Percentiles rank a stretch among this genome's conserved stretches.
Evolutionary conservation across 2,888 invertebrate species (phyloP).

Genomic region (Baronia brevicornis): DNA sequence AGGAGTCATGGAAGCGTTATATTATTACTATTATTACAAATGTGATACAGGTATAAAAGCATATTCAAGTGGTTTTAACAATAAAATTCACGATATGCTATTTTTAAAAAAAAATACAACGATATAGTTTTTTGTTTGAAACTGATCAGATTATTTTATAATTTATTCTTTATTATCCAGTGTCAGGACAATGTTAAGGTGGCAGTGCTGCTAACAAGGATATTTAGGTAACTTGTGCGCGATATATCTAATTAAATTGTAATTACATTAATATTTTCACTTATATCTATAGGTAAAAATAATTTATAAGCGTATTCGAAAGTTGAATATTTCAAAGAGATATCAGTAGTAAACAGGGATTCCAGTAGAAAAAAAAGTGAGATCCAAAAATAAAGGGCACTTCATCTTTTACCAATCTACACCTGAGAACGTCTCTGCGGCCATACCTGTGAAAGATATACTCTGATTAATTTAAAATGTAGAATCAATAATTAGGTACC

Average conservation of each 20-base stretch:
- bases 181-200: constrained; percentile 3
- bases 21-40: too few relatives aligned
- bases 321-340: constrained; percentile 43
- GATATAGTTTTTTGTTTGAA: too few relatives aligned
- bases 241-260: constrained; percentile 15
- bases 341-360: constrained; percentile 46
- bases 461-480: not conserved
- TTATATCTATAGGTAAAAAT: constrained; percentile 41
- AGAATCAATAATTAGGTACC: too few relatives aligned
- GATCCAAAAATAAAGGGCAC: constrained; percentile 63
- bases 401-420: constrained; percentile 30
- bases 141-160: too few relatives aligned
- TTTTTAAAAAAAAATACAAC: too few relatives aligned
- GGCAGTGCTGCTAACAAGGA: constrained; percentile 20
- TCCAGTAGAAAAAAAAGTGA: constrained; percentile 50
- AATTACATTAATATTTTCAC: constrained; percentile 19
- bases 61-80: too few relatives aligned
- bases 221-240: constrained; percentile 17
- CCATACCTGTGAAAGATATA: constrained; percentile 45
- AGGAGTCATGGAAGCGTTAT: too few relatives aligned
- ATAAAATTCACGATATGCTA: too few relatives aligned
- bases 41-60: too few relatives aligned
- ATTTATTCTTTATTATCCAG: not conserved
- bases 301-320: constrained; percentile 61
- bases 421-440: constrained; percentile 53